Percentiles rank a stretch among this genome's conserved stretches.
Conservation (phyloP, 2,797 vertebrate genomes). For the Leptatherina wallacei region DNA sequence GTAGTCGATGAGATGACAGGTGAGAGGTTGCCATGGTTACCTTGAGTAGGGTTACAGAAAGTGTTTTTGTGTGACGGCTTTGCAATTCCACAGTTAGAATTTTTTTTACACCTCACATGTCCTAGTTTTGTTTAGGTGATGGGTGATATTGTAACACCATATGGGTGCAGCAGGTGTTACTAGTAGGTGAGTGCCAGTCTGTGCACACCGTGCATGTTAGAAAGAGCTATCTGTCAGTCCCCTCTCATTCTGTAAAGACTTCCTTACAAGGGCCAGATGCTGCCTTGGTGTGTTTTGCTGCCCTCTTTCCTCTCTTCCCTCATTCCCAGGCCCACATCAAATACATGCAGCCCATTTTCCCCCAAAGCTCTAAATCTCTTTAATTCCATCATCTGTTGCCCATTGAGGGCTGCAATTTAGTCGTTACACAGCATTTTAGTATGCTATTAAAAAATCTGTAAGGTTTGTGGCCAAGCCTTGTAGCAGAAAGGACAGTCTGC, state of each 20-base stretch:
- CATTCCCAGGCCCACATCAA: constrained; percentile 76
- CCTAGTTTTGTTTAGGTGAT: constrained; percentile 66
- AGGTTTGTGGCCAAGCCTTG: constrained; percentile 72
- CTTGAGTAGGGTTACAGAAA: constrained; percentile 55
- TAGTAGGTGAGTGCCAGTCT: constrained; percentile 57
- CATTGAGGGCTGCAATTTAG: constrained; percentile 83
- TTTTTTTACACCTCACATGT: constrained; percentile 50
- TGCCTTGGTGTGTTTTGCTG: constrained; percentile 71
- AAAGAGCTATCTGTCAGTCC: constrained; percentile 65
- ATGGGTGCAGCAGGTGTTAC: constrained; percentile 76
- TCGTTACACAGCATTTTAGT: constrained; percentile 79
- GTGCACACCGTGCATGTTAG: constrained; percentile 54
- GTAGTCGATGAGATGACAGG: constrained; percentile 74
- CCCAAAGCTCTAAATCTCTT: constrained; percentile 82
- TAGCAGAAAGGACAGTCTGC: constrained; percentile 62
- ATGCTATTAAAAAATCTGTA: constrained; percentile 81
- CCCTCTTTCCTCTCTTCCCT: constrained; percentile 66
- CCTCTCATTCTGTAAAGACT: constrained; percentile 56
- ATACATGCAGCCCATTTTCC: constrained; percentile 67
- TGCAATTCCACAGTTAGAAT: constrained; percentile 53
- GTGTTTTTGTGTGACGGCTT: constrained; percentile 53
- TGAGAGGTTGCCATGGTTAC: constrained; percentile 84
- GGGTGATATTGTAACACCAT: constrained; percentile 61
- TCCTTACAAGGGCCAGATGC: constrained; percentile 76
- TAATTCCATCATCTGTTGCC: constrained; percentile 87